Evolutionary conservation across 1,140 invertebrate species (phyloP).

Genomic region (Laupala kohalensis): DNA sequence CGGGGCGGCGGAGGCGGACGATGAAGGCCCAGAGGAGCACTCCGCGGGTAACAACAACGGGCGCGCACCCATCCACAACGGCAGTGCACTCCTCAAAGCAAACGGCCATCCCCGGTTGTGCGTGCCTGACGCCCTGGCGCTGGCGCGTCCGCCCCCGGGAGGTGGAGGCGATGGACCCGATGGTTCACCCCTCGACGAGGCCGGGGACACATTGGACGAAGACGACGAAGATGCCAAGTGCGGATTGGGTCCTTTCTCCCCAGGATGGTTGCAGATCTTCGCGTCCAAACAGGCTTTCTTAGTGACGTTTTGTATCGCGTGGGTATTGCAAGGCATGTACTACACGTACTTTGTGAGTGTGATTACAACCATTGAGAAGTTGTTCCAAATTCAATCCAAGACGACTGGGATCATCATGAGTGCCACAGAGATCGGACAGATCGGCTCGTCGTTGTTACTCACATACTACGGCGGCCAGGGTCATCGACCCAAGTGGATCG

Average conservation of each 20-base stretch:
- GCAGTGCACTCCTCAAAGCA: background rate
- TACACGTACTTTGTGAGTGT: conserved; percentile 93
- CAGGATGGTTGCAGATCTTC: conserved; percentile 57
- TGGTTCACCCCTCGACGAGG: background rate
- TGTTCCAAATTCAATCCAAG: conserved; percentile 89
- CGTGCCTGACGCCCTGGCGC: background rate
- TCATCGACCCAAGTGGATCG: conserved; percentile 92
- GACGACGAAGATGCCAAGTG: conserved; percentile 37
- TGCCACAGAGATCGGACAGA: conserved; percentile 90
- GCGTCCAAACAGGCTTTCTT: conserved; percentile 83
- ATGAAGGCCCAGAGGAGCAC: background rate
- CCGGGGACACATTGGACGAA: conserved; percentile 10
- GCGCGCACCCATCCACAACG: background rate
- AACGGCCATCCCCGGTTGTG: background rate
- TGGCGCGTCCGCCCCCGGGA: background rate
- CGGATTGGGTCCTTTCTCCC: conserved; percentile 53
- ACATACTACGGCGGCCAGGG: conserved; percentile 89
- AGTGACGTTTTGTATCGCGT: conserved; percentile 73
- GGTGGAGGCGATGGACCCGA: background rate
- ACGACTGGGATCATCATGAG: conserved; percentile 87
- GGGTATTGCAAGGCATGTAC: conserved; percentile 87
- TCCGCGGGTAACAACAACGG: background rate
- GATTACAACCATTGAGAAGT: conserved; percentile 92
- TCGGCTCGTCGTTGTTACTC: conserved; percentile 71
- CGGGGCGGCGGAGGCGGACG: background rate